Evolutionary conservation across 2,797 vertebrate species (phyloP).

Genomic region (Eulemur mongoz): DNA sequence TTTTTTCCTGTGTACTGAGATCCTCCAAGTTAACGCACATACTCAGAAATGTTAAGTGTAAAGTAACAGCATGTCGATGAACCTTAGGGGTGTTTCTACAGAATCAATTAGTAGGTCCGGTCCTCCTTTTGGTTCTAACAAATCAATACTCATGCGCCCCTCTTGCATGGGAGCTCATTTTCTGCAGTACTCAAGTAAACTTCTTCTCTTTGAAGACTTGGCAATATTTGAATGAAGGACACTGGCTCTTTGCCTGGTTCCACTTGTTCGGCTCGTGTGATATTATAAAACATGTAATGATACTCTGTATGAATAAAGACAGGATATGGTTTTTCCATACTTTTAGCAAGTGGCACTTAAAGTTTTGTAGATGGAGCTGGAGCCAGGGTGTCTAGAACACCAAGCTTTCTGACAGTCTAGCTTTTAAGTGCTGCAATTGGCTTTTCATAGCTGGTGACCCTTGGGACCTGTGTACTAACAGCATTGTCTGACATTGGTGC

Average conservation of each 20-base stretch:
- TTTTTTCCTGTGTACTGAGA: neutral
- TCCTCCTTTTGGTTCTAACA: neutral
- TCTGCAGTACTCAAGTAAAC: neutral
- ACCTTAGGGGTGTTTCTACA: neutral
- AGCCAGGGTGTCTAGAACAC: constrained; percentile 89
- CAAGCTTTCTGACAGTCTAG: constrained; percentile 83
- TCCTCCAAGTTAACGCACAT: neutral
- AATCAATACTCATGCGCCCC: neutral
- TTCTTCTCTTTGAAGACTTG: neutral
- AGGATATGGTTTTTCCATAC: constrained; percentile 95
- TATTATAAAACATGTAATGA: constrained; percentile 68
- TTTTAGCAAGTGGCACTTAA: constrained; percentile 89
- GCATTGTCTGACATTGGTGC: constrained; percentile 73
- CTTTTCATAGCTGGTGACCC: constrained; percentile 85
- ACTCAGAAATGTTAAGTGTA: neutral
- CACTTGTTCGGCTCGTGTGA: neutral
- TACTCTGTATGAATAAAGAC: constrained; percentile 85
- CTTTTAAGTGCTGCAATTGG: constrained; percentile 88
- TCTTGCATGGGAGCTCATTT: neutral
- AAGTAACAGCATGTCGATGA: neutral
- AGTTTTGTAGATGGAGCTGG: constrained; percentile 92
- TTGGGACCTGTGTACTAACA: constrained; percentile 80
- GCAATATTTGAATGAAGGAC: constrained; percentile 19
- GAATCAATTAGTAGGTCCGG: neutral
- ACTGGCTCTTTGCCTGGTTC: neutral